Percentiles rank a stretch among this genome's conserved stretches.
These are phyloP conservation scores for Drosophila anomelani DNA, from an alignment of 2,888 invertebrate genomes.

Conservation along the genomic window DNA sequence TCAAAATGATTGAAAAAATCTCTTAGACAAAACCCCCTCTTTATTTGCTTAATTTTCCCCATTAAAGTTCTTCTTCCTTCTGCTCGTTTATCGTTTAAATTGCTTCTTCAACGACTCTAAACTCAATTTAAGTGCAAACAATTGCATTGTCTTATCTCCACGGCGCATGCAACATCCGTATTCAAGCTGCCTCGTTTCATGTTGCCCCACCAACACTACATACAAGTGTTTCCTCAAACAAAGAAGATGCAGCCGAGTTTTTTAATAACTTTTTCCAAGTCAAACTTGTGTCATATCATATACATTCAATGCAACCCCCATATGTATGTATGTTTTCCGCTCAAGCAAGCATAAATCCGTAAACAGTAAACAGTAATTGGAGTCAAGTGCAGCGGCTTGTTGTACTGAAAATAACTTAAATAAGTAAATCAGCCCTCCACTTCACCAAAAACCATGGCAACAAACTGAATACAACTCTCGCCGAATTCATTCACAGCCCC, in stretches of 20 bases:
- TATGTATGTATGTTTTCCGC: slow-evolving; percentile 67
- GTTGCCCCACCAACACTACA: slow-evolving; percentile 3
- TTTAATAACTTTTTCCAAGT: slow-evolving; percentile 39
- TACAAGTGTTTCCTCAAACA: slow-evolving; percentile 24
- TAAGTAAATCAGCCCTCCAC: slow-evolving; percentile 18
- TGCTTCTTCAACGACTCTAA: slow-evolving; percentile 23
- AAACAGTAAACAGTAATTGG: slow-evolving; percentile 73
- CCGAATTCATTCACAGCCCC: slow-evolving; percentile 35
- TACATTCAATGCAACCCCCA: slow-evolving; percentile 31
- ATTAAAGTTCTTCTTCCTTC: slow-evolving; percentile 2
- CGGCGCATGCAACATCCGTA: slow-evolving; percentile 32
- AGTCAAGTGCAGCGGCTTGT: slow-evolving; percentile 69
- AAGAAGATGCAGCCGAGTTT: slow-evolving; percentile 21
- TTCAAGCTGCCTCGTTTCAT: slow-evolving; percentile 22
- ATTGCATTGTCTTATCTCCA: slow-evolving; percentile 37
- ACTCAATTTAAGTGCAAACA: slow-evolving; percentile 31
- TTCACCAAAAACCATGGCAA: slow-evolving; percentile 27
- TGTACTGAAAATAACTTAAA: slow-evolving; percentile 20
- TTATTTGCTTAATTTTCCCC: too few species aligned
- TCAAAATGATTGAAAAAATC: neutral
- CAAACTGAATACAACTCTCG: slow-evolving; percentile 14
- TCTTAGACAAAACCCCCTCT: neutral
- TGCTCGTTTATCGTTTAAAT: slow-evolving; percentile 20
- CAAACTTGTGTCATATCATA: slow-evolving; percentile 11
- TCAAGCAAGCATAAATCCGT: slow-evolving; percentile 80